Evolutionary conservation across 1,140 invertebrate species (phyloP), one percentile per base, ranked within the genome.

Genomic region (Polypedilum vanderplanki): DNA sequence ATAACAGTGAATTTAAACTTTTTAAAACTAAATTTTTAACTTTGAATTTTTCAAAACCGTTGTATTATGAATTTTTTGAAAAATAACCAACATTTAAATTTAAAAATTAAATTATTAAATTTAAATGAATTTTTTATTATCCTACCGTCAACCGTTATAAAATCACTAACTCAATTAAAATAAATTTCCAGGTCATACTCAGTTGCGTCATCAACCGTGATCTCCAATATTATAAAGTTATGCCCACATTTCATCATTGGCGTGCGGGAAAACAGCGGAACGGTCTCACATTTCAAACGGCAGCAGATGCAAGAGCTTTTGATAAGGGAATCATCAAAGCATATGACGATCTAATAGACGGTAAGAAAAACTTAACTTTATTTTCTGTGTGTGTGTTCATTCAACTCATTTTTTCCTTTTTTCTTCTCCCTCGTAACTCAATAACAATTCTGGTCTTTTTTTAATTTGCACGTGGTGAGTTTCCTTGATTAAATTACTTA

Each of bases 211-310:
- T 98, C 80, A 96, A 96, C 84, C 94, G 94, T 83, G 95, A 98
- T 84, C 95, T 98, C 83, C 91, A 95, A 82, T 98, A 98, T 86
- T 95, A 96, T 85, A 96, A 96, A 88, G 95, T 97, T 78, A 98
- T 97, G 93, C 96, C 96, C 57, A 97, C 95, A 73, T 98, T 98
- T 88, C 95, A 97, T 86, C 96, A 98, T 83, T 98, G 96, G 96
- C 91, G 91, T 79, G 97, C 94, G 18, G 95, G 94, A 74, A 94
- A 96, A 82, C 95, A 97, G 83, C 91, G 93, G 79, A 98, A 96
- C 87, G 96, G 96, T 73, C 86, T 98, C 65, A 97, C 95, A 46
- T 98, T 98, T 86, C 93, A 95, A 84, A 95, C 93, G 18, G 93
- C 93, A 70, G 93, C 94, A 20, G 95, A 98, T 87, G 96, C 95